phyloP scores from a whole-genome alignment of 1,140 invertebrate species.

The Bemisia tabaci region DNA sequence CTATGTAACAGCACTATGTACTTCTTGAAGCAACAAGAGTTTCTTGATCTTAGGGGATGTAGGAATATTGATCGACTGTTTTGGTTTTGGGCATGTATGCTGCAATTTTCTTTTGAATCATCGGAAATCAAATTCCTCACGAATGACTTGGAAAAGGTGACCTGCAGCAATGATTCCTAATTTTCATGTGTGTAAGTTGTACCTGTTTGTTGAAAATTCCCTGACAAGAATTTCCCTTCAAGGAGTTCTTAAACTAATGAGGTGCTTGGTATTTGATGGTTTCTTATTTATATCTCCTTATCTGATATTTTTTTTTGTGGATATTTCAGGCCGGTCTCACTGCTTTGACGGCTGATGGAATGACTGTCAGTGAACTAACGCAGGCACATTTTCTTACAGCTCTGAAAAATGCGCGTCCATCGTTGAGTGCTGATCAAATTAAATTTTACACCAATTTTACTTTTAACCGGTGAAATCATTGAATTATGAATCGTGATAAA shows the following conservation, averaged over 20 bases:
- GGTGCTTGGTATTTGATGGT: neutral
- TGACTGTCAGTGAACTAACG: neutral
- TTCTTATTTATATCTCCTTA: neutral
- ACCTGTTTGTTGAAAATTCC: neutral
- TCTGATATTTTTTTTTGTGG: neutral
- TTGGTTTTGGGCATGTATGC: no score
- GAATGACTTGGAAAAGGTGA: no score
- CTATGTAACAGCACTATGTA: no score
- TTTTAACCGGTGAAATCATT: no score
- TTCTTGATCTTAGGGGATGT: no score
- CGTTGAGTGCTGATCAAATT: neutral
- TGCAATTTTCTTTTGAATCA: no score
- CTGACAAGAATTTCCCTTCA: neutral
- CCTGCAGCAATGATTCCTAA: no score
- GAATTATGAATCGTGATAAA: no score
- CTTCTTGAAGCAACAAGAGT: no score
- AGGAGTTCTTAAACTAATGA: neutral
- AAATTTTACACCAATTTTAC: neutral
- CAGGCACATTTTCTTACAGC: neutral
- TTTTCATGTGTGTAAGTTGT: neutral
- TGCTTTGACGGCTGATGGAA: neutral
- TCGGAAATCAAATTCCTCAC: no score
- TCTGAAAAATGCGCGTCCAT: neutral
- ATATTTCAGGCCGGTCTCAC: neutral
- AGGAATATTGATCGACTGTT: no score